These are phyloP conservation scores for Otis tarda DNA, from an alignment of 2,113 vertebrate species.

Conservation along the genomic window DNA sequence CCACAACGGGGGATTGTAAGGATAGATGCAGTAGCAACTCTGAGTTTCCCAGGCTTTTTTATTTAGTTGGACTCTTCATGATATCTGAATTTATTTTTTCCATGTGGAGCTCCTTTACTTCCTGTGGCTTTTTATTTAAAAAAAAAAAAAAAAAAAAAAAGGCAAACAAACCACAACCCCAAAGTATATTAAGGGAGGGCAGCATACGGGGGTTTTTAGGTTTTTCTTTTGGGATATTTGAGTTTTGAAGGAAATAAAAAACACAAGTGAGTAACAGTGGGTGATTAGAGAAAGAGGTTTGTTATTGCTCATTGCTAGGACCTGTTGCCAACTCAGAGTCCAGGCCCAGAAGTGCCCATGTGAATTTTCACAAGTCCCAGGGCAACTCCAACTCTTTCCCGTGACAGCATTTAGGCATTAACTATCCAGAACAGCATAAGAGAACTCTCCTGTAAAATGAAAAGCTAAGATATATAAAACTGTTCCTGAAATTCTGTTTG, in stretches of 20 bases:
- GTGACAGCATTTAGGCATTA: background rate
- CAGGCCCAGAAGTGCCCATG: too few species aligned
- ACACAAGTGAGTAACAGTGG: background rate
- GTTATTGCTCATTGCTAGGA: background rate
- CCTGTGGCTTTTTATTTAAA: background rate
- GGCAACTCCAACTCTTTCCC: background rate
- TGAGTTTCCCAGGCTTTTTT: background rate
- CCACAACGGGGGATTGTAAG: conserved; percentile 18
- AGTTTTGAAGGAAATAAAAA: background rate
- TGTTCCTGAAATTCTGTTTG: background rate
- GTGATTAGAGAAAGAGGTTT: background rate
- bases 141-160: too few species aligned
- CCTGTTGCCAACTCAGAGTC: background rate
- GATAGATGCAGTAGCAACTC: background rate
- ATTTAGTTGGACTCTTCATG: background rate
- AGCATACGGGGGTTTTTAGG: background rate
- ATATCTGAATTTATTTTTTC: background rate
- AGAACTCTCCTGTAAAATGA: background rate
- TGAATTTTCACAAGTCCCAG: background rate
- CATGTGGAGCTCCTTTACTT: background rate
- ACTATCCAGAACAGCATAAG: background rate
- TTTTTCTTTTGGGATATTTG: background rate
- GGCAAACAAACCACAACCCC: background rate
- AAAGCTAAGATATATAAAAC: background rate
- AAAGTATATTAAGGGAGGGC: background rate